These are phyloP conservation scores for Cassiopea xamachana DNA, from an alignment of 30 jellyfish, hydroid and myxozoan genomes.

Conservation along the genomic window DNA sequence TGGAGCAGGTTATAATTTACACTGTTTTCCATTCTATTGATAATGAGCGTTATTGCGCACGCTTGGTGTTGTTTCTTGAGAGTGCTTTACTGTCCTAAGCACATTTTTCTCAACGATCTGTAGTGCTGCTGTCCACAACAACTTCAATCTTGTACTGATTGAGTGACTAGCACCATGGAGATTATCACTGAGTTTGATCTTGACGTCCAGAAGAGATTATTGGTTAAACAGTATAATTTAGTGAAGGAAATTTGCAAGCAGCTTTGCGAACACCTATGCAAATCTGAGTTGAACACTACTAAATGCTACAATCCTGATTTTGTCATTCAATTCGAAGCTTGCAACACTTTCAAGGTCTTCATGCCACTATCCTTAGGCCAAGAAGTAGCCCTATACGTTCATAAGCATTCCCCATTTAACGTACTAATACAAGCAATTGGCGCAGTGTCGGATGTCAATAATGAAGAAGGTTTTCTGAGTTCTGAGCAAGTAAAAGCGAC, in stretches of 20 bases:
- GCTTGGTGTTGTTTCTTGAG: neutral
- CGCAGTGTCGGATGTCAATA: neutral
- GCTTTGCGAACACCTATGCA: neutral
- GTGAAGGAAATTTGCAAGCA: neutral
- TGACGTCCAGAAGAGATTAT: neutral
- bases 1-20: neutral
- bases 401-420: conserved; percentile 1
- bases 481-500: neutral
- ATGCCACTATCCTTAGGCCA: neutral
- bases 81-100: neutral
- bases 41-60: neutral
- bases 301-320: neutral
- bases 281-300: neutral
- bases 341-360: neutral
- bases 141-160: neutral
- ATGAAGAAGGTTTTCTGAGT: conserved; percentile 4
- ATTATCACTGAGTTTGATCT: conserved; percentile 12
- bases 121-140: neutral
- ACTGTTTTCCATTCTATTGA: neutral
- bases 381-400: neutral
- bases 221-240: neutral
- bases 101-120: neutral
- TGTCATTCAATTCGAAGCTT: neutral
- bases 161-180: neutral
- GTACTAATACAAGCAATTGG: neutral